Percentiles rank a stretch among this genome's conserved stretches.
phyloP scores from a whole-genome alignment of 2,113 vertebrate genomes.

The Oreochromis niloticus region DNA sequence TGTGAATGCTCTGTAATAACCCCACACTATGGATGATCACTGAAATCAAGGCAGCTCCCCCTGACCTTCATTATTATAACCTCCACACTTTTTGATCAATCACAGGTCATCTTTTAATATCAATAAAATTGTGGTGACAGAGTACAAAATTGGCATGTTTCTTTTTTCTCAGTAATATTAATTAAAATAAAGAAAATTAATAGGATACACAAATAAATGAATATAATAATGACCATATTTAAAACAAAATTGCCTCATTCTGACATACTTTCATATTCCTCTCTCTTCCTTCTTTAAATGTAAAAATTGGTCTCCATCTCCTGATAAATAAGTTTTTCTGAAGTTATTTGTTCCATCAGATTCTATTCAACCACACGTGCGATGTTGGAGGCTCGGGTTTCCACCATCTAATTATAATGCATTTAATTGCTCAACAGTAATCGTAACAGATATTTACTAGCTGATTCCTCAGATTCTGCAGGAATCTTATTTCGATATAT shows the following conservation, averaged over 20 bases:
- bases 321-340: not conserved
- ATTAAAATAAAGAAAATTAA: not conserved
- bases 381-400: not conserved
- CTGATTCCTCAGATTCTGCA: not conserved
- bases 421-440: not conserved
- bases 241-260: not conserved
- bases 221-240: not conserved
- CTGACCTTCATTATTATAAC: not conserved
- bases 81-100: not conserved
- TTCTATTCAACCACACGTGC: not conserved
- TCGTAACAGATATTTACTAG: not conserved
- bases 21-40: not conserved
- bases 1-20: not conserved
- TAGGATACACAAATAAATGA: not conserved
- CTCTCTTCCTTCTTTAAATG: not conserved
- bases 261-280: not conserved
- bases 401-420: not conserved
- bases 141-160: not conserved
- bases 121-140: not conserved
- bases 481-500: not conserved
- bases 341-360: not conserved
- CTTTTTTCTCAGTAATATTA: not conserved
- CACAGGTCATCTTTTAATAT: not conserved
- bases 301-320: not conserved
- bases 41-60: not conserved